Evolutionary conservation across 2,113 vertebrate species (phyloP), one percentile per base, ranked within the genome.

Genomic region (Colaptes auratus): DNA sequence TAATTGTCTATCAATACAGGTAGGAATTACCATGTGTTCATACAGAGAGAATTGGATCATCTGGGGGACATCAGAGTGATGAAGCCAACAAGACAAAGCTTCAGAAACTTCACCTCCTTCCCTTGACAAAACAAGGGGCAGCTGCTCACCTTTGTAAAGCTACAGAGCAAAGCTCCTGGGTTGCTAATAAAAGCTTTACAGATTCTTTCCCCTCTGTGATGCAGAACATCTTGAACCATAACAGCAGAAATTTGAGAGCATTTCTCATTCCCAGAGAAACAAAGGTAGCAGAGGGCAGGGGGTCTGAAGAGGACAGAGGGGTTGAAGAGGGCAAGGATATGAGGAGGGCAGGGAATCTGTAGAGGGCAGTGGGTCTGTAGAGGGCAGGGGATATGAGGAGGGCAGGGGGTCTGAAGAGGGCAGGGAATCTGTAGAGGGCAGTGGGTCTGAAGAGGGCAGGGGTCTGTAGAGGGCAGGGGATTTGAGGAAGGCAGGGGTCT

Each of bases 1-100:
- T 71, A 82, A 85, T 89, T 88, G 39, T 53, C 89, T 76, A 86
- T 95, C 92, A 88, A 91, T 89, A 92, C 31, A 92, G 53, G 61
- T 10, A 83, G 58, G 86, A 75, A 92, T 88, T 85, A 76, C 56
- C 46, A 52, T 71, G 46, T 27, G 9, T 65, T 85, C 91, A 86
- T 46, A 67, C 15, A 82, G 61, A 92, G 20, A 67, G 55, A 82
- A 76, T 35, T 80, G 77, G 64, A 82, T 67, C 39, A 90, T 63
- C 79, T 69, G 15, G 19, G 65, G 76, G 73, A 82, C 71, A 82
- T 86, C 75, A 75, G 74, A 74, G 42, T 11, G 27, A 88, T 52
- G 44, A 95, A 77, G 33, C 56, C 64, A 80, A 74, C 58, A 92
- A 56, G 15, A 50, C 30, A 90, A 44, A 42, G 35, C 55, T 85